Evolutionary conservation across 2,888 invertebrate species (phyloP), one percentile per base, ranked within the genome.

Genomic region (Pomacea canaliculata): DNA sequence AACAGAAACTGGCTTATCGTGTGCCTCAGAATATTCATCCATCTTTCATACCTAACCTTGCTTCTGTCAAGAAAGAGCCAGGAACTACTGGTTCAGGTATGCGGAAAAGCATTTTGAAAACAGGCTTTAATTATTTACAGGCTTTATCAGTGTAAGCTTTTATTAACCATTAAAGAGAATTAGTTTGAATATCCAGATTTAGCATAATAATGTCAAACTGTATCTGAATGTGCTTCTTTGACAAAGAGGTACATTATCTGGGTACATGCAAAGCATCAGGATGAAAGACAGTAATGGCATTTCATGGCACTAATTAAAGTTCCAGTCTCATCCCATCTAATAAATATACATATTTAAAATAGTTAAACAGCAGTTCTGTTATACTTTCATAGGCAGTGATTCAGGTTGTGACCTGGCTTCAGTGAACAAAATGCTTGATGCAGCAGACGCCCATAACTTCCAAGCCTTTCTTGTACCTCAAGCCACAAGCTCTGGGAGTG

Each of bases 381-480:
- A 37, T 37, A 18, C 18, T 66, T 18, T 77, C 46, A 7, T 69
- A 80, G 83, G 80, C 56, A 82, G 82, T 74, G 84, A 84, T 69
- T 79, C 81, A 16, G 76, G 76, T 75, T 80, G 79, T 68, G 95
- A 96, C 88, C 92, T 96, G 82, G 96, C 96, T 23, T 94, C 96
- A 16, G 94, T 96, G 0, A 94, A 95, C 0, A 93, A 94, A 81
- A 92, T 96, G 62, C 91, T 96, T 76, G 94, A 95, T 87, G 95
- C 96, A 80, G 96, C 97, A 0, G 92, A 92, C 9, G 92, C 92
- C 12, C 92, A 80, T 91, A 92, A 93, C 76, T 94, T 95, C 87
- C 93, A 93, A 84, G 93, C 93, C 84, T 94, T 93, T 86, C 94
- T 94, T 85, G 81, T 75, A 46, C 76, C 80, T 7, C 81, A 79